Evolutionary conservation across 2,797 vertebrate genomes (phyloP).

Genomic region (Cetoscarus ocellatus): DNA sequence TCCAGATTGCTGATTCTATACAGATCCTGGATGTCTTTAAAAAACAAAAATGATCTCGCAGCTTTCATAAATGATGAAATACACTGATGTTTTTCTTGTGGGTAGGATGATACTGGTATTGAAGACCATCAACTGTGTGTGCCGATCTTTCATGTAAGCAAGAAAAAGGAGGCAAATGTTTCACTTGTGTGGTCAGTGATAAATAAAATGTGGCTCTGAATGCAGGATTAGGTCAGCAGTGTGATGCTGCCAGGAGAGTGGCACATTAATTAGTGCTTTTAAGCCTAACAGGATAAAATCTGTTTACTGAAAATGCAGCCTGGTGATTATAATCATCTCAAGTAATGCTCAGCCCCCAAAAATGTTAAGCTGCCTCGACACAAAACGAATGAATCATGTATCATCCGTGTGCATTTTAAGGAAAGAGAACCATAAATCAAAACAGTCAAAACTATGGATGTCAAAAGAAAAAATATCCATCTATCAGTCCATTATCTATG

Average conservation of each 20-base stretch:
- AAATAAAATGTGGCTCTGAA: constrained; percentile 20
- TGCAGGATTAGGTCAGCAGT: constrained; percentile 38
- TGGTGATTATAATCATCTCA: constrained; percentile 24
- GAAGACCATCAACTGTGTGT: constrained; percentile 13
- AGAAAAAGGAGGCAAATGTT: constrained; percentile 24
- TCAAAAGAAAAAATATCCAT: too few species aligned
- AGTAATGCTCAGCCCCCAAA: constrained; percentile 16
- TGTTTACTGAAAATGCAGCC: constrained; percentile 28
- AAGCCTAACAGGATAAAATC: constrained; percentile 35
- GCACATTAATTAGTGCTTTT: constrained; percentile 62
- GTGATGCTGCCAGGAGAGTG: constrained; percentile 36
- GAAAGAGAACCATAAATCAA: background rate
- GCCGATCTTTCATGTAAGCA: constrained; percentile 27
- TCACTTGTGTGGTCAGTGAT: constrained; percentile 33
- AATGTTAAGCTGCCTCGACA: background rate
- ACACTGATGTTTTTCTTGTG: constrained; percentile 28
- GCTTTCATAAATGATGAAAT: constrained; percentile 42
- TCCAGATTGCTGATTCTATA: constrained; percentile 17
- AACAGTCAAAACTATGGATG: background rate
- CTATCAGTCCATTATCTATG: too few species aligned
- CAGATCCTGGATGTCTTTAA: constrained; percentile 25
- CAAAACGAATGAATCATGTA: constrained; percentile 2
- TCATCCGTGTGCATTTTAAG: background rate
- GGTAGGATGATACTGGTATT: constrained; percentile 26
- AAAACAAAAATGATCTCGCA: constrained; percentile 26